Conservation (phyloP, 2,888 invertebrate genomes). For the Nezara viridula region DNA sequence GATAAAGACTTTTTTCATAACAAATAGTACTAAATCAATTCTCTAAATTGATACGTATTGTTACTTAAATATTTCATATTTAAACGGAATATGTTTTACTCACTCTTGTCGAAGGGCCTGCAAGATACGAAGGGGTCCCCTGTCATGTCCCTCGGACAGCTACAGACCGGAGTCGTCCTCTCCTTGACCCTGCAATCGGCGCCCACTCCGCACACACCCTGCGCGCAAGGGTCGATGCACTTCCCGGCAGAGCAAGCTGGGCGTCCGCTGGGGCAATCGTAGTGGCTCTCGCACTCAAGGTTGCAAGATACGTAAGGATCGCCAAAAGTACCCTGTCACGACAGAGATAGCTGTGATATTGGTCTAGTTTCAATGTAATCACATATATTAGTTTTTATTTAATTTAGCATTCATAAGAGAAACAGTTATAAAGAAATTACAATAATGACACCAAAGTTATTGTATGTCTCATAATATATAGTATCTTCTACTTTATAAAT, state of each 20-base stretch:
- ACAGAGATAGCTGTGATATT: not conserved
- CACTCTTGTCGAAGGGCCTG: conserved; percentile 84
- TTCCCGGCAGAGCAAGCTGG: conserved; percentile 87
- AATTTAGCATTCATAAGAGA: no score
- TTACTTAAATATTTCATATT: no score
- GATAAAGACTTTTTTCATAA: no score
- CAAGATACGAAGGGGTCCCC: conserved; percentile 88
- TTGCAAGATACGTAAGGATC: conserved; percentile 82
- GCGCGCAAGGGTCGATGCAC: conserved; percentile 84
- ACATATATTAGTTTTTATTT: no score
- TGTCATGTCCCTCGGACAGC: conserved; percentile 88
- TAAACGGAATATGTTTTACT: no score
- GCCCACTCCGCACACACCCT: conserved; percentile 82
- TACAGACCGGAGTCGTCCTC: conserved; percentile 86
- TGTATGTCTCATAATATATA: no score
- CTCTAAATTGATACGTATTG: no score
- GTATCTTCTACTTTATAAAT: no score
- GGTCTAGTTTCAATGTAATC: no score
- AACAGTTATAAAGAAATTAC: no score
- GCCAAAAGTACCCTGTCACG: conserved; percentile 79
- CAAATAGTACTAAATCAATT: no score
- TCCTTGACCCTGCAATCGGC: conserved; percentile 83
- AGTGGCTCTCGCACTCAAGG: conserved; percentile 84
- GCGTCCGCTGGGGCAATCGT: conserved; percentile 82
- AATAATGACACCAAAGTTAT: no score